These are phyloP conservation scores for Zaprionus gabonicus DNA, from an alignment of 1,140 invertebrate genomes.

Conservation along the genomic window DNA sequence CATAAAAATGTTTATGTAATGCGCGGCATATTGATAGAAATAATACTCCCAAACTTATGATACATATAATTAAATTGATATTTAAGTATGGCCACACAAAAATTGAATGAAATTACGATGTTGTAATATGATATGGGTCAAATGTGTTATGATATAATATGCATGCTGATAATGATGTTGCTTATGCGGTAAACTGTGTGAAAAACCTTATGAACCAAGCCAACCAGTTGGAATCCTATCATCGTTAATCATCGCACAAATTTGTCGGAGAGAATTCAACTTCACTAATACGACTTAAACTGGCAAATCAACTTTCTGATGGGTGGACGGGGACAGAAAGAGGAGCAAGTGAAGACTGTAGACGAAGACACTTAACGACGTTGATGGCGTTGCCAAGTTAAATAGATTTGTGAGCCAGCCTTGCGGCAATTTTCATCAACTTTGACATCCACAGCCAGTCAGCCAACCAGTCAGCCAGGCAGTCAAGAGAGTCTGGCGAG, in stretches of 20 bases:
- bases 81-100: constrained; percentile 46
- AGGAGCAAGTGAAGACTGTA: neutral
- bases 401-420: constrained; percentile 24
- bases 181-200: neutral
- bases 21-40: neutral
- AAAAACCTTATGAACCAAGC: constrained; percentile 52
- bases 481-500: constrained; percentile 28
- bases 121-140: constrained; percentile 35
- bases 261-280: constrained; percentile 52
- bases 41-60: neutral
- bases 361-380: neutral
- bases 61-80: constrained; percentile 66
- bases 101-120: constrained; percentile 47
- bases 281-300: constrained; percentile 58
- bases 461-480: neutral
- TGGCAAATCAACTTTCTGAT: constrained; percentile 63
- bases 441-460: constrained; percentile 53
- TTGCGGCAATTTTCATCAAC: constrained; percentile 57
- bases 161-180: neutral
- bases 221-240: constrained; percentile 18
- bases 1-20: constrained; percentile 65
- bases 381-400: constrained; percentile 22
- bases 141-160: constrained; percentile 29
- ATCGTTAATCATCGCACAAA: constrained; percentile 4
- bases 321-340: neutral